These are phyloP conservation scores for Agrochola circellaris DNA, from an alignment of 2,888 invertebrate species.

Conservation along the genomic window DNA sequence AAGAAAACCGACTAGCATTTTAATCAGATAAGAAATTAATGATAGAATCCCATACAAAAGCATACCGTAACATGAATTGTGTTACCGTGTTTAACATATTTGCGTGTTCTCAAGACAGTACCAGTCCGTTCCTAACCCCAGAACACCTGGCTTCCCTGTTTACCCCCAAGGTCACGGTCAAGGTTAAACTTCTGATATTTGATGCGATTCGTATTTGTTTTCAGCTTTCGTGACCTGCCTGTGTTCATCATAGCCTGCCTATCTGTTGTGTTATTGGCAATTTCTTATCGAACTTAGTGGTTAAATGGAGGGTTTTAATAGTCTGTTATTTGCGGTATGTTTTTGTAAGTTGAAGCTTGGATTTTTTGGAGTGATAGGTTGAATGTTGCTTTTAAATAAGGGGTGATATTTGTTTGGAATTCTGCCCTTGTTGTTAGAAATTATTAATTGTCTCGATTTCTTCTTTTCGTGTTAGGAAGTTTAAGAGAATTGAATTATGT, in stretches of 20 bases:
- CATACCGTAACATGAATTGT: slow-evolving; percentile 14
- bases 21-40: slow-evolving; percentile 20
- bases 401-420: not conserved
- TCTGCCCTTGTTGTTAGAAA: not conserved
- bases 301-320: slow-evolving; percentile 8
- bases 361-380: not conserved
- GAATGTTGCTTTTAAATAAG: not conserved
- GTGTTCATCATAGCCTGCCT: slow-evolving; percentile 31
- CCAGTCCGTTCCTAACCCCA: slow-evolving; percentile 45
- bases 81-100: slow-evolving; percentile 42
- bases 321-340: not conserved
- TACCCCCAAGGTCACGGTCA: slow-evolving; percentile 42
- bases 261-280: slow-evolving; percentile 41
- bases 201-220: slow-evolving; percentile 45
- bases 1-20: not conserved
- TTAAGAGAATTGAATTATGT: not conserved
- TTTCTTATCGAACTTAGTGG: slow-evolving; percentile 33
- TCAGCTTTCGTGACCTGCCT: slow-evolving; percentile 55
- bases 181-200: slow-evolving; percentile 30
- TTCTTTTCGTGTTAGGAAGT: not conserved
- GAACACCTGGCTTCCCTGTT: slow-evolving; percentile 31
- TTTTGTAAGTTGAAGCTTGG: not conserved
- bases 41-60: slow-evolving; percentile 4
- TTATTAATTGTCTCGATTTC: not conserved
- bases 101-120: slow-evolving; percentile 51